Evolutionary conservation across 1,140 invertebrate genomes (phyloP).

Genomic region (Lanistes nyassanus): DNA sequence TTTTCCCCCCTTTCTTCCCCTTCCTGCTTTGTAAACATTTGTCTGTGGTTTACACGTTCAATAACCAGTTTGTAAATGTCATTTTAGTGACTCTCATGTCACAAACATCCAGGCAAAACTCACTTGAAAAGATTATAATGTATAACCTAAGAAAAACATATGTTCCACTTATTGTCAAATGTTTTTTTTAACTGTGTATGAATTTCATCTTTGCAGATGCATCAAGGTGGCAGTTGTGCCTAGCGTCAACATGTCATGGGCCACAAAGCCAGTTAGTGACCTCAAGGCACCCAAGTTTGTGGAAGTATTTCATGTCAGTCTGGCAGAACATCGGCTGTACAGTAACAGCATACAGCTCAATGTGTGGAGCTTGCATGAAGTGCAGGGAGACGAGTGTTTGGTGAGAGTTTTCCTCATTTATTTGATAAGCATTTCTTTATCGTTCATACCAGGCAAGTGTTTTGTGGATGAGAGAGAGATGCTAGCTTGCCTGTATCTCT

Average conservation of each 20-base stretch:
- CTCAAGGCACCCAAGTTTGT: conserved; percentile 82
- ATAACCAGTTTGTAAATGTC: too few relatives aligned
- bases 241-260: conserved; percentile 73
- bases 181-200: neutral
- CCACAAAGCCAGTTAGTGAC: conserved; percentile 78
- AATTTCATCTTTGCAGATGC: conserved; percentile 71
- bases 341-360: conserved; percentile 91
- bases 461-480: neutral
- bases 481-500: neutral
- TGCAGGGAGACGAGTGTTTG: conserved; percentile 56
- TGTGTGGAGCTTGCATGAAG: conserved; percentile 75
- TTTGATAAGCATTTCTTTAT: too few relatives aligned
- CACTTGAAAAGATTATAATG: too few relatives aligned
- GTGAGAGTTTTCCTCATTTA: conserved; percentile 44
- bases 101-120: too few relatives aligned
- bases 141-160: too few relatives aligned
- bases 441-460: too few relatives aligned
- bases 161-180: too few relatives aligned
- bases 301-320: conserved; percentile 81
- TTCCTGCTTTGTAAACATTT: too few relatives aligned
- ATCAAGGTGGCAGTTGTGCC: conserved; percentile 84
- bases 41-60: too few relatives aligned
- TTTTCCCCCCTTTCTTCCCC: too few relatives aligned
- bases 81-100: too few relatives aligned
- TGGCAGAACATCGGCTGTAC: conserved; percentile 79